Evolutionary conservation across 2,797 vertebrate species (phyloP).

Genomic region (Labeo calbasu): DNA sequence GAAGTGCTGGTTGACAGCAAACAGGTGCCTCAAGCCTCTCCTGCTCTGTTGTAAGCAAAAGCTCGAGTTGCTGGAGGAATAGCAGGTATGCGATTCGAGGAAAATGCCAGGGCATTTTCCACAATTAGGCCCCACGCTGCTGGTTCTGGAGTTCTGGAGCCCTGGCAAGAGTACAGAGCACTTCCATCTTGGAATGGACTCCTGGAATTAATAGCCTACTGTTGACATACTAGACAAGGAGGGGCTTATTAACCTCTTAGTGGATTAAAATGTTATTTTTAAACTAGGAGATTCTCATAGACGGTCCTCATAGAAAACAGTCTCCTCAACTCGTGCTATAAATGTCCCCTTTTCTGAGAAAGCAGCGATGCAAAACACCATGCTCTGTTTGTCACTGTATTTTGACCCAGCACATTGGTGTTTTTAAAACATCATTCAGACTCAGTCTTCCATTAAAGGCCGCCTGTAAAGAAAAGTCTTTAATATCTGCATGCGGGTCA

Average conservation of each 20-base stretch:
- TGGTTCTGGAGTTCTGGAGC: constrained; percentile 41
- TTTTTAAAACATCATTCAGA: background rate
- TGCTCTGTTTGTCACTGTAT: constrained; percentile 1
- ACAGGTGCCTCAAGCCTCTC: constrained; percentile 58
- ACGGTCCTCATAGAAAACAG: background rate
- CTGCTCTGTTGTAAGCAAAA: constrained; percentile 45
- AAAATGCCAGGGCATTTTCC: constrained; percentile 57
- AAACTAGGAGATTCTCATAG: constrained; percentile 49
- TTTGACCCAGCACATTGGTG: constrained; percentile 27
- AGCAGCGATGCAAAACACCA: background rate
- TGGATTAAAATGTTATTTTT: constrained; percentile 64
- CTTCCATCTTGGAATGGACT: constrained; percentile 50
- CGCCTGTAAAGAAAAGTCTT: background rate
- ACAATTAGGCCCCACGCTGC: constrained; percentile 56
- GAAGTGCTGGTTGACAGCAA: constrained; percentile 55
- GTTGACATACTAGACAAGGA: constrained; percentile 56
- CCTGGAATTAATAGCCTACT: constrained; percentile 63
- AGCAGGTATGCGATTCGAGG: constrained; percentile 56
- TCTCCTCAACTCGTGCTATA: background rate
- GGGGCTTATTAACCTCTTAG: constrained; percentile 60
- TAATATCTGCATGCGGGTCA: background rate
- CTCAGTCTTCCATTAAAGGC: constrained; percentile 12
- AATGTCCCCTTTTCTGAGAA: constrained; percentile 16
- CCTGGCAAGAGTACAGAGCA: constrained; percentile 49
- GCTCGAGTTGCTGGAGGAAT: constrained; percentile 56